Base-by-base conservation (phyloP, 2,797 vertebrate species). In the Neostethus bicornis region DNA sequence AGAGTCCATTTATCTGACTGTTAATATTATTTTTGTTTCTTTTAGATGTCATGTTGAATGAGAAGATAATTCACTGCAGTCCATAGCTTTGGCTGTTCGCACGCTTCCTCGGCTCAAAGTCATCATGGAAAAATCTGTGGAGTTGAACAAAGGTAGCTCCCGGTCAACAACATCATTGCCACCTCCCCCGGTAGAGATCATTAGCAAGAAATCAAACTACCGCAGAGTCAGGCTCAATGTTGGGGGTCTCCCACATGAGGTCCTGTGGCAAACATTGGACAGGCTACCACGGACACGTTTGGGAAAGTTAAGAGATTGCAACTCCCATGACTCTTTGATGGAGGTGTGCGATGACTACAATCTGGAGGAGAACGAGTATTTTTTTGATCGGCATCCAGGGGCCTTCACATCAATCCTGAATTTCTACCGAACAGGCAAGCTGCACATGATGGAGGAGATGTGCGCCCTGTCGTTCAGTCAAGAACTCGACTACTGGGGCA, bases 381-480 rank as follows among this genome's bases (percentile, higher is more conserved):
- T 99, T 85, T 99, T 99, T 2, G 97, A 99, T 81, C 91, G 97
- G 50, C 97, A 99, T 57, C 96, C 97, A 0, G 97, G 97, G 55
- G 97, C 97, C 4, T 99, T 99, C 86, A 99, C 97, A 0, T 98
- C 97, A 13, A 99, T 99, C 70, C 93, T 99, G 72, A 99, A 99
- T 92, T 99, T 99, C 85, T 99, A 99, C 85, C 96, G 97, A 59
- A 99, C 97, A 0, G 97, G 97, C 17, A 96, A 98, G 82, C 85
- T 99, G 90, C 97, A 99, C 88, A 99, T 99, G 97, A 99, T 99
- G 97, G 97, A 99, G 86, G 97, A 99, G 84, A 99, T 99, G 97
- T 99, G 97, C 7, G 97, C 97, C 2, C 85, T 99, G 87, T 98
- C 96, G 51, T 99, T 99, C 88, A 99, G 96, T 65, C 96, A 98